Evolutionary conservation across 2,113 vertebrate genomes (phyloP), one percentile per base, ranked within the genome.

Genomic region (Catagonus wagneri): DNA sequence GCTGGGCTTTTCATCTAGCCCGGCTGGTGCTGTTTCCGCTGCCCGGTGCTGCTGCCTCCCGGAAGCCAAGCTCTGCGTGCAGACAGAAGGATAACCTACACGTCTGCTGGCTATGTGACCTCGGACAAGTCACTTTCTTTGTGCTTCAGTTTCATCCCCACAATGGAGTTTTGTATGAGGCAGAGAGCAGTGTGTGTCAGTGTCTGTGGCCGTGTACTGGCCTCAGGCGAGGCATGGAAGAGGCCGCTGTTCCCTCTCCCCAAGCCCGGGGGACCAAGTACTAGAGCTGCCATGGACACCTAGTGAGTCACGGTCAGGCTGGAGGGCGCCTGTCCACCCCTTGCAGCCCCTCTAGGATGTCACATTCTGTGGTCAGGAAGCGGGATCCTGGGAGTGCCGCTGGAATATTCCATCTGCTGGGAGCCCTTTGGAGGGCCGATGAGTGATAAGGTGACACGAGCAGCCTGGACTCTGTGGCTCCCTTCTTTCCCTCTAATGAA

Each of bases 381-480:
- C 89, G 19, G 44, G 84, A 63, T 39, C 72, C 50, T 17, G 65
- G 63, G 72, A 92, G 72, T 68, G 72, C 34, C 78, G 17, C 25
- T 83, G 83, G 90, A 93, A 97, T 75, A 52, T 93, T 76, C 78
- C 27, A 66, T 96, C 78, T 91, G 74, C 93, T 91, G 80, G 89
- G 63, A 92, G 88, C 44, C 68, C 91, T 92, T 74, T 63, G 81
- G 85, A 93, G 65, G 71, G 76, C 69, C 84, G 96, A 96, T 97
- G 94, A 86, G 93, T n/a, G 96, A 97, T 97, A 97, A 96, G 93
- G 63, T 27, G 56, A 97, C 90, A 95, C 95, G 66, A 94, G 90
- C 29, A 61, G 85, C 39, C 34, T 71, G 72, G 87, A 68, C 83
- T 95, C 63, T 58, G 83, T 20, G 89, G 83, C 89, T 95, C 79